phyloP scores from a whole-genome alignment of 1,140 invertebrate species.

The Matsumurasca onukii region DNA sequence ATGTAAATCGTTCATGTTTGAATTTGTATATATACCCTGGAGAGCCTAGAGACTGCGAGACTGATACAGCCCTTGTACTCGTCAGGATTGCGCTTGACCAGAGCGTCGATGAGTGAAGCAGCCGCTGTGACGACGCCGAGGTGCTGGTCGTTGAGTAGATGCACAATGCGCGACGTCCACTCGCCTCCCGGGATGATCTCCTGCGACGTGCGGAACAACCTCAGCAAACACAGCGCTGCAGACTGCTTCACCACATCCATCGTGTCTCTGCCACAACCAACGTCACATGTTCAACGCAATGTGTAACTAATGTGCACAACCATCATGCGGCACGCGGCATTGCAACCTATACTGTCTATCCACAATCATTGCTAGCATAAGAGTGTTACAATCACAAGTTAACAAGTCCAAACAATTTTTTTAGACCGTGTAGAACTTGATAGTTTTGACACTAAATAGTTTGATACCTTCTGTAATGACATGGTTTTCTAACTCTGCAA shows the following conservation, averaged over 20 bases:
- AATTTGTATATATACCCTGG: conserved; percentile 74
- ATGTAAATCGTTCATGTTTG: no score
- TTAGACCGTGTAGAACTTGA: no score
- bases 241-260: conserved; percentile 99
- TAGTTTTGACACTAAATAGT: no score
- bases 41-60: conserved; percentile 94
- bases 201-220: conserved; percentile 89
- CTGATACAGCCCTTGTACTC: conserved; percentile 99
- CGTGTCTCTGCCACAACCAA: conserved; percentile 75
- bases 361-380: no score
- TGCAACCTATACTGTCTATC: no score
- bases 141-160: conserved; percentile 98
- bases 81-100: conserved; percentile 98
- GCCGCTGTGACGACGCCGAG: conserved; percentile 99
- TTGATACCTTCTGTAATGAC: no score
- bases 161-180: conserved; percentile 98
- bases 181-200: conserved; percentile 96
- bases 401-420: no score
- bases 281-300: no score
- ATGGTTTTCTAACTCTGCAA: no score
- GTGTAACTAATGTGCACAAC: no score
- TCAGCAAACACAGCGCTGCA: conserved; percentile 93
- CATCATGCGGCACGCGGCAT: no score
- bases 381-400: no score
- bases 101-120: conserved; percentile 95